Conservation (phyloP, 2,113 vertebrate genomes). For the Chinchilla lanigera region DNA sequence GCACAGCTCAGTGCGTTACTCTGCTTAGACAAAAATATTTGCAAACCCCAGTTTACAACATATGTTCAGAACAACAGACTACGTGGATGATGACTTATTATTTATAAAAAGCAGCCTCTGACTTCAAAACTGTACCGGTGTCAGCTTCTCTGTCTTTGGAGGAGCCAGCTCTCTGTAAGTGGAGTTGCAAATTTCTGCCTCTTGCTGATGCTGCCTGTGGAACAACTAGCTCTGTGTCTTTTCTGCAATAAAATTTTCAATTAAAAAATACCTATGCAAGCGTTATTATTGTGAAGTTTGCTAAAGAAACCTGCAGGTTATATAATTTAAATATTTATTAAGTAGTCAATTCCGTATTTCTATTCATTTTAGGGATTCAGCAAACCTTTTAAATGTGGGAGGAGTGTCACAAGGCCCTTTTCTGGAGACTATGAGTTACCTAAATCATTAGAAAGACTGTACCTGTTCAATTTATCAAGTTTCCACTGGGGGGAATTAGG, state of each 20-base stretch:
- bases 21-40: neutral
- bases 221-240: neutral
- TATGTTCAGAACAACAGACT: neutral
- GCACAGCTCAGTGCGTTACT: neutral
- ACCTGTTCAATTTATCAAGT: neutral
- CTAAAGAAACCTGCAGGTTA: neutral
- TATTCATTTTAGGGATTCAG: constrained; percentile 1
- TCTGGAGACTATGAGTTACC: neutral
- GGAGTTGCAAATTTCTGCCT: neutral
- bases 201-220: neutral
- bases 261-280: neutral
- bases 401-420: constrained; percentile 11
- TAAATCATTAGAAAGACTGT: constrained; percentile 31
- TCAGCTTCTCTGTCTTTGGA: neutral
- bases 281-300: neutral
- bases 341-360: neutral
- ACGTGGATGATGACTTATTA: neutral
- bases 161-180: neutral
- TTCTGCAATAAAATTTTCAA: neutral
- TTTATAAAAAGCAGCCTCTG: neutral
- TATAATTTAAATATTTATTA: neutral
- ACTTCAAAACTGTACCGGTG: neutral
- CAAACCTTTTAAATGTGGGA: constrained; percentile 17
- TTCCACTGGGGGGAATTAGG: neutral
- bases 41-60: neutral